These are phyloP conservation scores for Neofelis nebulosa DNA, from an alignment of 2,113 vertebrate genomes.

Conservation along the genomic window DNA sequence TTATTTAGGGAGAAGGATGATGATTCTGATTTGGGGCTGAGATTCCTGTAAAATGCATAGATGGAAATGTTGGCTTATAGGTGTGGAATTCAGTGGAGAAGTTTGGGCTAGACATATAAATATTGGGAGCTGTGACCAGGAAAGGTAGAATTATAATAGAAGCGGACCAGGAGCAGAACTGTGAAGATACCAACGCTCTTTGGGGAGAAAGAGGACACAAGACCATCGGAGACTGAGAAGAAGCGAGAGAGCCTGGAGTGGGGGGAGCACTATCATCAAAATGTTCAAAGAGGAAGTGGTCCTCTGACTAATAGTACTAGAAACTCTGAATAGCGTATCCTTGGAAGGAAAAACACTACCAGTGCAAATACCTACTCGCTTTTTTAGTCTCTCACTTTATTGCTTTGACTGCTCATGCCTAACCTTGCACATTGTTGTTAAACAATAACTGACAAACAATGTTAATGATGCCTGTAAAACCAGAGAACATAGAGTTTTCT, in stretches of 20 bases:
- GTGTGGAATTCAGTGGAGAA: not conserved
- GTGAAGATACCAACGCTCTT: not conserved
- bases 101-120: not conserved
- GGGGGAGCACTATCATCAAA: not conserved
- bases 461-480: conserved; percentile 47
- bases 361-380: not conserved
- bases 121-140: not conserved
- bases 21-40: not conserved
- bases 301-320: not conserved
- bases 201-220: not conserved
- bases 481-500: conserved; percentile 18
- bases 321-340: not conserved
- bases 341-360: not conserved
- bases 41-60: not conserved
- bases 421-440: not conserved
- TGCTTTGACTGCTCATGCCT: not conserved
- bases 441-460: conserved; percentile 48
- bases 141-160: not conserved
- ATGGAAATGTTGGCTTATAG: not conserved
- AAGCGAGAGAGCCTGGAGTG: not conserved
- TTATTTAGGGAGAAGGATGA: not conserved
- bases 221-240: not conserved
- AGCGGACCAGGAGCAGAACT: not conserved
- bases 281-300: not conserved
- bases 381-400: not conserved